Conservation (phyloP, 2,113 vertebrate species). For the Numida meleagris region DNA sequence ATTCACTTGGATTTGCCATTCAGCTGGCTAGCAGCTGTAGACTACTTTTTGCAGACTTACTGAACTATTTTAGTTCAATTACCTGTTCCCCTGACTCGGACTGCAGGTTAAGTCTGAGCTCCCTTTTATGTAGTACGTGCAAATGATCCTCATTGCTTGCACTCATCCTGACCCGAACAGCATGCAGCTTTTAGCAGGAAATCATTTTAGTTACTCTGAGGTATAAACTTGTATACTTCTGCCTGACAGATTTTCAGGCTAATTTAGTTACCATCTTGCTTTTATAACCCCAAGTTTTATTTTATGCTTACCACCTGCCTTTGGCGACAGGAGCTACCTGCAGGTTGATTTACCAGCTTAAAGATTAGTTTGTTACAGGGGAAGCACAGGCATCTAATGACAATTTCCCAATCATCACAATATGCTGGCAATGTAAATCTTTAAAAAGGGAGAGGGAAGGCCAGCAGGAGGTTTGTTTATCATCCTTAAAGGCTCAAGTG, state of each 20-base stretch:
- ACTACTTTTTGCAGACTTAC: slow-evolving; percentile 16
- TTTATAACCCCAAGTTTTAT: not conserved
- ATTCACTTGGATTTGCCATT: slow-evolving; percentile 29
- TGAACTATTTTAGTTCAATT: slow-evolving; percentile 61
- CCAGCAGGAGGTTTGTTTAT: slow-evolving; percentile 24
- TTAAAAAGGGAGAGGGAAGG: not conserved
- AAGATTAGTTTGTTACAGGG: not conserved
- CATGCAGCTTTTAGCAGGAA: not conserved
- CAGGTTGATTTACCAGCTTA: slow-evolving; percentile 18
- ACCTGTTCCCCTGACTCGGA: slow-evolving; percentile 42
- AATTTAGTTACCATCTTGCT: slow-evolving; percentile 2
- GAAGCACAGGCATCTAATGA: not conserved
- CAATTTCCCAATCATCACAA: not conserved
- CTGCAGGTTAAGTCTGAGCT: slow-evolving; percentile 19
- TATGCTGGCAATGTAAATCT: not conserved
- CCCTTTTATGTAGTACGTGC: slow-evolving; percentile 5
- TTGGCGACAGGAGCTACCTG: not conserved
- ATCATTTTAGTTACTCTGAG: not conserved
- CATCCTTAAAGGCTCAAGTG: not conserved
- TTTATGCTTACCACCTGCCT: not conserved
- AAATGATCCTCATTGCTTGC: not conserved
- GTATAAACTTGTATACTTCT: not conserved
- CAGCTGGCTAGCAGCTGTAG: slow-evolving; percentile 47
- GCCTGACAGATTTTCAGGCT: not conserved
- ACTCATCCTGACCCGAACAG: not conserved